Base-by-base conservation (phyloP, 2,113 vertebrate species). In the Poicephalus meyeri region DNA sequence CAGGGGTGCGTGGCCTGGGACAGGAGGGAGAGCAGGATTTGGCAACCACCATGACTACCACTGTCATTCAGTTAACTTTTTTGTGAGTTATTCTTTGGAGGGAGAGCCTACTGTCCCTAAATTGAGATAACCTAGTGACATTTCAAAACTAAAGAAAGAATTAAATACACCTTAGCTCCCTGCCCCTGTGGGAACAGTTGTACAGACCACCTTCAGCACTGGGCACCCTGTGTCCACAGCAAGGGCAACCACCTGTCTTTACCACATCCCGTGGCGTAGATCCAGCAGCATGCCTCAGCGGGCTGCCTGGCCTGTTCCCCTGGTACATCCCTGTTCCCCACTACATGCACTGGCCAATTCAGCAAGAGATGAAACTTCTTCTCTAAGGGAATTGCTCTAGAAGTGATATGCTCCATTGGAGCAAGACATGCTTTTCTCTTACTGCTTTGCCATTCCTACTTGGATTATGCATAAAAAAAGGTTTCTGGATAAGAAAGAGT, bases 231-330 rank as follows among this genome's bases (percentile, higher is more conserved):
- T 23, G 6, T 37, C 78, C 73, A 23, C 41, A 69, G 13, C 42
- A 13, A 31, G 28, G 72, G 78, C 23, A 24, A 35, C 55, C 31
- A 25, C n/a, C 12, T 1, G 0, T 9, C 39, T 15, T 23, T 21
- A 13, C 58, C 16, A 10, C 2, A 1, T 23, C 14, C 11, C 35
- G 33, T 0, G 0, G 29, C 47, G 20, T 6, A 1, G 29, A 10
- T 16, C 25, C 9, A 50, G 69, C 60, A 60, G 44, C 0, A 0
- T 56, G 69, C 44, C 68, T 55, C 4, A 0, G 19, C 0, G 1
- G 1, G 23, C 53, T 68, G 28, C 56, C 60, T 16, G 25, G 13
- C 46, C 39, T 20, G 6, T 55, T 55, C 29, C 31, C 19, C 55
- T n/a, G 19, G 13, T 56, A 56, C 31, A 21, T 56, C 55, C 31